phyloP scores from a whole-genome alignment of 2,113 vertebrate genomes.

The Ginglymostoma cirratum region DNA sequence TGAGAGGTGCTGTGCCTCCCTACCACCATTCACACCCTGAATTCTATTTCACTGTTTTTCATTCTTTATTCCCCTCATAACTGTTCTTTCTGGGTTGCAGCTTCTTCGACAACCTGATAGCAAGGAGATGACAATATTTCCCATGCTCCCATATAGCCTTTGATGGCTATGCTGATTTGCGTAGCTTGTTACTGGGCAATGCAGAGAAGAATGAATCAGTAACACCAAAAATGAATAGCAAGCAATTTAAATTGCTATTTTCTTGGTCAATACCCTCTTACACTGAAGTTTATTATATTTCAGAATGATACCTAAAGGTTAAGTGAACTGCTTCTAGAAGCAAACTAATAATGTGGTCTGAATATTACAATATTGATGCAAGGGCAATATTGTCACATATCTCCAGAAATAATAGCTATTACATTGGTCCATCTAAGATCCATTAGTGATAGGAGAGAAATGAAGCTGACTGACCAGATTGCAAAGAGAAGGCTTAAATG shows the following conservation, averaged over 20 bases:
- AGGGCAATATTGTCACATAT: background rate
- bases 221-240: background rate
- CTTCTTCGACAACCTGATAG: background rate
- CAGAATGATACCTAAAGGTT: background rate
- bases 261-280: background rate
- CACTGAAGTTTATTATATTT: background rate
- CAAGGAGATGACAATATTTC: background rate
- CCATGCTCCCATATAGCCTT: background rate
- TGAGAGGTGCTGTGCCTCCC: background rate
- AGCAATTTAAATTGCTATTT: background rate
- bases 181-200: background rate
- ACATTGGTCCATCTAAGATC: conserved; percentile 13
- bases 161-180: background rate
- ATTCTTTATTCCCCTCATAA: background rate
- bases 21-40: background rate
- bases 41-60: background rate
- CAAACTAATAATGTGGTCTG: background rate
- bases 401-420: background rate
- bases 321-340: background rate
- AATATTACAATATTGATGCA: background rate
- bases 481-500: background rate
- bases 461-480: background rate
- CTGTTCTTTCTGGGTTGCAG: background rate
- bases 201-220: background rate
- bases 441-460: background rate